These are phyloP conservation scores for Euplexia lucipara DNA, from an alignment of 2,888 invertebrate species.

Conservation along the genomic window DNA sequence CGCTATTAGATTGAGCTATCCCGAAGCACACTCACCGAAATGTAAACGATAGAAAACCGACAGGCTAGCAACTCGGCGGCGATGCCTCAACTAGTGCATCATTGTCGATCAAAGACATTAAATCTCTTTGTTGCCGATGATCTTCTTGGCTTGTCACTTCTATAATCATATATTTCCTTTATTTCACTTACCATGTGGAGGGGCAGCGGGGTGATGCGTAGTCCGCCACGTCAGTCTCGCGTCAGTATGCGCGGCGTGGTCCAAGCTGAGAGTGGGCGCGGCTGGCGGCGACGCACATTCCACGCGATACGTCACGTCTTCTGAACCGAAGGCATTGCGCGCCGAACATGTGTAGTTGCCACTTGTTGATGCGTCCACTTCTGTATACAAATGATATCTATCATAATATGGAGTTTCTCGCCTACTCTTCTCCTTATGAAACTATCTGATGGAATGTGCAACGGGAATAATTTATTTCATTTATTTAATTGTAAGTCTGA, in stretches of 20 bases:
- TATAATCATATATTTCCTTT: constrained; percentile 71
- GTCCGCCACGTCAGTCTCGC: constrained; percentile 86
- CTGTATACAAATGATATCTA: constrained; percentile 77
- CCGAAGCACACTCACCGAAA: too few species aligned
- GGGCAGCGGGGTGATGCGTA: constrained; percentile 91
- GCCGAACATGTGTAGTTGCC: constrained; percentile 96
- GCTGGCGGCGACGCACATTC: constrained; percentile 94
- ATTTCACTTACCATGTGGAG: constrained; percentile 81
- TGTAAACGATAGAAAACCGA: too few species aligned
- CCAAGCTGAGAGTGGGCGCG: constrained; percentile 92
- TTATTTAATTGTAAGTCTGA: too few species aligned
- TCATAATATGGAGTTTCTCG: neutral
- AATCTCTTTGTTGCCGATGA: too few species aligned
- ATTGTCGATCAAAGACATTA: too few species aligned
- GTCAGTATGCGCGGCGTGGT: constrained; percentile 93
- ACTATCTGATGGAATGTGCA: too few species aligned
- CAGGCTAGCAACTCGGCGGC: too few species aligned
- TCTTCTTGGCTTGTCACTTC: too few species aligned
- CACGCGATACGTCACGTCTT: constrained; percentile 95
- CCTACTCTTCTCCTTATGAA: too few species aligned
- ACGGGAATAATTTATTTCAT: too few species aligned
- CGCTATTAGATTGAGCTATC: too few species aligned
- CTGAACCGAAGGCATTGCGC: constrained; percentile 96
- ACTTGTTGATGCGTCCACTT: constrained; percentile 93
- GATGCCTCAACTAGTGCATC: too few species aligned